Evolutionary conservation across 92 coral and sea anemone species (phyloP).

Genomic region (Porites evermanni): DNA sequence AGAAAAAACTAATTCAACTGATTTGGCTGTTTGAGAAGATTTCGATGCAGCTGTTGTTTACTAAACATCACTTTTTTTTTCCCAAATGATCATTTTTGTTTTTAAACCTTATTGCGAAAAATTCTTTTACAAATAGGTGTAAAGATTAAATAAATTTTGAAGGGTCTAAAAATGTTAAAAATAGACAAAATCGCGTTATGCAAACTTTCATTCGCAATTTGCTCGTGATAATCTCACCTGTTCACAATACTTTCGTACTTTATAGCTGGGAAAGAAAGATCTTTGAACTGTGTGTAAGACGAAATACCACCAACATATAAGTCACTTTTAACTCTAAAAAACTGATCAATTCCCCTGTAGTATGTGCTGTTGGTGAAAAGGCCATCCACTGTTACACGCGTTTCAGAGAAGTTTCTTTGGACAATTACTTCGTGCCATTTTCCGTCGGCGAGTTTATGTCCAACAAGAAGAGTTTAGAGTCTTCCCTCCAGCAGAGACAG

Average conservation of each 20-base stretch:
- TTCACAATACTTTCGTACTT: neutral
- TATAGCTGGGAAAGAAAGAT: conserved; percentile 38
- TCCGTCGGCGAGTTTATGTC: conserved; percentile 56
- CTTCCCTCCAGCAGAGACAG: conserved; percentile 53
- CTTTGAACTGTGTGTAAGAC: conserved; percentile 13
- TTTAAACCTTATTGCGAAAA: neutral
- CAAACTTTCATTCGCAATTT: neutral
- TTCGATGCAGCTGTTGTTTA: conserved; percentile 15
- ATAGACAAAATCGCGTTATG: no score
- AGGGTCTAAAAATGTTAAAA: neutral
- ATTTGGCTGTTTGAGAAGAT: neutral
- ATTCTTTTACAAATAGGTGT: neutral
- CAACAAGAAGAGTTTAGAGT: conserved; percentile 46
- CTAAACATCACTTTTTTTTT: conserved; percentile 6
- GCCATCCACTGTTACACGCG: conserved; percentile 61
- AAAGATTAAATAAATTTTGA: neutral
- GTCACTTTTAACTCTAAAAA: conserved; percentile 26
- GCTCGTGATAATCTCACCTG: conserved; percentile 13
- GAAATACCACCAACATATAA: conserved; percentile 34
- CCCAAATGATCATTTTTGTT: neutral
- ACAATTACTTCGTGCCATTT: conserved; percentile 68
- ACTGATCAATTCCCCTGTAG: neutral
- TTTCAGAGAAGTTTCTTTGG: conserved; percentile 44
- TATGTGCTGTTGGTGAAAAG: conserved; percentile 10
- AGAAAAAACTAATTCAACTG: conserved; percentile 12